A percentile compares a stretch with the other conserved stretches of the same genome.
These are phyloP conservation scores for Chaetodon trifascialis DNA, from an alignment of 2,113 vertebrate genomes.

Conservation along the genomic window DNA sequence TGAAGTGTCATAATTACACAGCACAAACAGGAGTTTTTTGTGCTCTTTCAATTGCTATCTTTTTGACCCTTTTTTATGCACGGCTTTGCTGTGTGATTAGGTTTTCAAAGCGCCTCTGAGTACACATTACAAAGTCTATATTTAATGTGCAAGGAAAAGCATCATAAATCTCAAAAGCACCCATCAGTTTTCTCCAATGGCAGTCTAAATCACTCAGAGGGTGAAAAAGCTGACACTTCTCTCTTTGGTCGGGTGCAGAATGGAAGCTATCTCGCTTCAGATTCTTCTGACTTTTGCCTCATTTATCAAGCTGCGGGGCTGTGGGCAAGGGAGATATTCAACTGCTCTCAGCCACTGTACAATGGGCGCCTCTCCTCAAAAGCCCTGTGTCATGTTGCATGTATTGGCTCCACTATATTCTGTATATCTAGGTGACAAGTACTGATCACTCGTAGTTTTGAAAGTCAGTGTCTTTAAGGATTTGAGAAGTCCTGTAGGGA, in stretches of 20 bases:
- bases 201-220: constrained; percentile 78
- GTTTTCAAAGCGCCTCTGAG: constrained; percentile 72
- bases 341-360: constrained; percentile 37
- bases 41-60: constrained; percentile 1
- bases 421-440: constrained; percentile 16
- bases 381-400: constrained; percentile 5
- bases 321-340: constrained; percentile 61
- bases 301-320: constrained; percentile 76
- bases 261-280: constrained; percentile 78
- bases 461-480: neutral
- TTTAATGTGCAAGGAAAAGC: constrained; percentile 77
- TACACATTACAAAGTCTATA: constrained; percentile 79
- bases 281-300: constrained; percentile 74
- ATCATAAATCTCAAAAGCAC: constrained; percentile 78
- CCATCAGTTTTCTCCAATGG: constrained; percentile 80
- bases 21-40: neutral
- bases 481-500: neutral
- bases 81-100: constrained; percentile 67
- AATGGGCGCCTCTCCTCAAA: constrained; percentile 36
- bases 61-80: constrained; percentile 41
- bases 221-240: constrained; percentile 80
- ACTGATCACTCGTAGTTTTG: constrained; percentile 12
- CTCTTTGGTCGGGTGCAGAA: constrained; percentile 70
- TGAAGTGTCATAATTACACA: neutral
- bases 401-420: neutral